Evolutionary conservation across 2,888 invertebrate genomes (phyloP), one percentile per base, ranked within the genome.

Genomic region (Neoascia interrupta): DNA sequence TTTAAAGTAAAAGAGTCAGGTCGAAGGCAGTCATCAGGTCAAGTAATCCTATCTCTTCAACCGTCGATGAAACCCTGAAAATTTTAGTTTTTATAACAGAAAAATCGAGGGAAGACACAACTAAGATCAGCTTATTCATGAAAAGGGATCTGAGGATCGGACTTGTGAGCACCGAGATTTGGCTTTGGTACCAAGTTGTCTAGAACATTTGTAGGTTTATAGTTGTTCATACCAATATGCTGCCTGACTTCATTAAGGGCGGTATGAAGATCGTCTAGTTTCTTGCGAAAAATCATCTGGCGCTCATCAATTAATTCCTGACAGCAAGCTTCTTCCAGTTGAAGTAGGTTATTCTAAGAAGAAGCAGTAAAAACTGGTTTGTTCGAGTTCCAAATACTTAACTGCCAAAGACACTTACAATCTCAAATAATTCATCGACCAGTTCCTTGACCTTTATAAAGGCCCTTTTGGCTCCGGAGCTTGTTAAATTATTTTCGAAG

Each of bases 221-320:
- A n/a, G n/a, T n/a, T n/a, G n/a, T n/a, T n/a, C 87, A 82, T 82
- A 88, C 88, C 87, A 74, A 87, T 86, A 75, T 82, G 83, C 51
- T 84, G 82, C 26, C 85, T 86, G 5, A 88, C 84, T 26, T 85
- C 83, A 51, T 85, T 84, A 51, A 88, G 81, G 5, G 85, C 84
- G 64, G 85, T 86, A n/a, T 84, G 82, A 10, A 88, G 82, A 0
- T 85, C 85, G 5, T 84, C 83, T 2, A 88, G 79, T 53, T 87
- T 87, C 51, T 84, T 84, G 58, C 84, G 84, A 34, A 88, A 88
- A 60, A 83, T 84, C 8, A 66, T 61, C 11, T 83, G 83, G 1
- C 87, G 84, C 64, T 88, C 87, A 53, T 85, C 82, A 75, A 88
- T 85, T 0, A 84, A 83, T 68, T 88, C 88, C 69, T 85, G 86